Evolutionary conservation across 2,797 vertebrate species (phyloP), one percentile per base, ranked within the genome.

Genomic region (Gymnopithys bicolor): DNA sequence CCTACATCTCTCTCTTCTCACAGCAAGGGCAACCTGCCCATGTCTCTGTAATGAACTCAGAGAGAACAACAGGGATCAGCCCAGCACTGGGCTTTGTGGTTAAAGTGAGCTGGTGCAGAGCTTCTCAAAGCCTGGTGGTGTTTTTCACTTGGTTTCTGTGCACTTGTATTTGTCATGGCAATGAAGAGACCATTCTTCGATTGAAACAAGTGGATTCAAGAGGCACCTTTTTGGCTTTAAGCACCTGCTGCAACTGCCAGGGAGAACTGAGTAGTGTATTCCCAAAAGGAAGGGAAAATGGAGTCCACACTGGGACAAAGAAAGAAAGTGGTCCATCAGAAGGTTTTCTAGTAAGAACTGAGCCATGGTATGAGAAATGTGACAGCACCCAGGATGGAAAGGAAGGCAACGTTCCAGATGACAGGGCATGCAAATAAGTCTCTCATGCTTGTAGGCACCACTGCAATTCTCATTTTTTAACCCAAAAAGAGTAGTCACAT

Each of bases 401-500:
- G 71, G 64, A 63, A 87, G 39, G 79, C 16, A 89, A 68, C 4
- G 66, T 95, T 97, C 90, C 73, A 94, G 83, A 64, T 77, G 81
- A 78, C 71, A 90, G 46, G 75, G 71, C 86, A 84, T 43, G 60
- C 81, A 89, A 80, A 90, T 82, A 87, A 59, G 43, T 59, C 66
- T 81, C 87, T 90, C 67, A 33, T 66, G 73, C 93, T 96, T 86
- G 62, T 35, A 89, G 81, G 55, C 69, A 64, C 46, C 62, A 32
- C n/a, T 51, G 60, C 35, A 83, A 87, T 87, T 90, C 81, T 68
- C 86, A 67, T 83, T 76, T 94, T 94, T 95, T 71, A 92, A 53
- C 56, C 75, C 84, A n/a, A 45, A 80, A 89, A 79, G 86, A 67
- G 74, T 16, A 93, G 56, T 75, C 60, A 37, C 30, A 75, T 77